A percentile compares a stretch with the other conserved stretches of the same genome.
Evolutionary conservation across 1,140 invertebrate species (phyloP).

Genomic region (Dufourea novaeangliae): DNA sequence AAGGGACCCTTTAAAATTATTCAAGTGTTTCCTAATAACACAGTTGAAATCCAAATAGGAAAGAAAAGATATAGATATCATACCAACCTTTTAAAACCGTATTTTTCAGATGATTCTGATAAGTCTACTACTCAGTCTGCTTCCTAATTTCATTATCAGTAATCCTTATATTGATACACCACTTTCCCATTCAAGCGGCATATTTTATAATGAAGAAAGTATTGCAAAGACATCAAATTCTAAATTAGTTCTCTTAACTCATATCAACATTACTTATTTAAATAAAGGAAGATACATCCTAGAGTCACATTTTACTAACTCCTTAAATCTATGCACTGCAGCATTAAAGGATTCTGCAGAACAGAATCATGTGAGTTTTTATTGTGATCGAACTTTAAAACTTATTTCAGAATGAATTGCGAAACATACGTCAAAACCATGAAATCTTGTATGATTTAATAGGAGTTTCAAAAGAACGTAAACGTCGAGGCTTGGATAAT

Average conservation of each 20-base stretch:
- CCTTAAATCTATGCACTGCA: background rate
- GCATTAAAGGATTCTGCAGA: background rate
- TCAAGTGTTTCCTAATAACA: background rate
- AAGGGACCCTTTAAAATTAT: background rate
- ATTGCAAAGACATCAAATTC: background rate
- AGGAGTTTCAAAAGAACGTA: background rate
- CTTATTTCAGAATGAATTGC: background rate
- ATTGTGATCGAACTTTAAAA: background rate
- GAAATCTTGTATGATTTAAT: background rate
- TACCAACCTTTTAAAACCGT: conserved; percentile 5
- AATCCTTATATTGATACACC: background rate
- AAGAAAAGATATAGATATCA: background rate
- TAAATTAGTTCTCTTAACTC: background rate
- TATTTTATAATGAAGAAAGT: background rate
- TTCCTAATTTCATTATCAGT: background rate
- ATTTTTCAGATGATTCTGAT: conserved; percentile 14
- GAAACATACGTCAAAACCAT: background rate
- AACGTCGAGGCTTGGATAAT: background rate
- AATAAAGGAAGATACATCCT: background rate
- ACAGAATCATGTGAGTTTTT: background rate
- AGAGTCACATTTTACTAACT: background rate
- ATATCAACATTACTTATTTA: background rate
- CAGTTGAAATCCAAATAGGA: background rate
- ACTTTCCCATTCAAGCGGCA: background rate
- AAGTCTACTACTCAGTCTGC: background rate